phyloP scores from a whole-genome alignment of 2,888 invertebrate genomes.

The Tanaodytes sp. region DNA sequence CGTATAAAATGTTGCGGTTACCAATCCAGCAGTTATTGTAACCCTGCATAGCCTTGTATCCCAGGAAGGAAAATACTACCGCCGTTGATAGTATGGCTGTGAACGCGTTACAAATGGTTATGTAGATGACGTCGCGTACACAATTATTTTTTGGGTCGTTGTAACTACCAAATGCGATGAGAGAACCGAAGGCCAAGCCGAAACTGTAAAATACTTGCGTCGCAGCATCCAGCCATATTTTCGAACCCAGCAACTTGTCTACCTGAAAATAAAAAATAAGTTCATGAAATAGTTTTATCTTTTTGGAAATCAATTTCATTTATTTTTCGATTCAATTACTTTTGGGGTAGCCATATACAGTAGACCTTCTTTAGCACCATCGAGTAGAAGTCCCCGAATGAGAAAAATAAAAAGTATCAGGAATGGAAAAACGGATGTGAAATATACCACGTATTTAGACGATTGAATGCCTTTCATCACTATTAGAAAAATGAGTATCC shows the following conservation, averaged over 20 bases:
- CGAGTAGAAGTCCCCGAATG: conserved; percentile 88
- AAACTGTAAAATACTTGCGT: conserved; percentile 34
- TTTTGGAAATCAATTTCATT: too few relatives aligned
- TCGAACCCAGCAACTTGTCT: conserved; percentile 7
- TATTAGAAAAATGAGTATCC: conserved; percentile 93
- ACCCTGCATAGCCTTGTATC: conserved; percentile 26
- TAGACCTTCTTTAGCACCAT: conserved; percentile 89
- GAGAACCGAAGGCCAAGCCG: conserved; percentile 18
- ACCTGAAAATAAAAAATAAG: conserved; percentile 7
- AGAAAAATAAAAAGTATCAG: conserved; percentile 94
- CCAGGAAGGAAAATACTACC: conserved; percentile 23
- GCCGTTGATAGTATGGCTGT: conserved; percentile 12
- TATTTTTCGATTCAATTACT: too few relatives aligned
- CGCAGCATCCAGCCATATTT: conserved; percentile 29
- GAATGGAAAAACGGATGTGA: conserved; percentile 96
- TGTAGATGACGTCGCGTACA: conserved; percentile 14
- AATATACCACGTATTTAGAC: conserved; percentile 90
- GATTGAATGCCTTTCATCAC: conserved; percentile 98
- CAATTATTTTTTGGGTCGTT: conserved; percentile 22
- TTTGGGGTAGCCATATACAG: conserved; percentile 94
- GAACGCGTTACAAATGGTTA: conserved; percentile 17
- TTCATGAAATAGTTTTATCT: too few relatives aligned
- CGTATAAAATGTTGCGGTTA: background rate
- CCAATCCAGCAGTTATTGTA: too few relatives aligned
- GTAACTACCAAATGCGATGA: conserved; percentile 23